Evolutionary conservation across 2,888 invertebrate genomes (phyloP), one percentile per base, ranked within the genome.

Genomic region (Drosophila tanythrix): DNA sequence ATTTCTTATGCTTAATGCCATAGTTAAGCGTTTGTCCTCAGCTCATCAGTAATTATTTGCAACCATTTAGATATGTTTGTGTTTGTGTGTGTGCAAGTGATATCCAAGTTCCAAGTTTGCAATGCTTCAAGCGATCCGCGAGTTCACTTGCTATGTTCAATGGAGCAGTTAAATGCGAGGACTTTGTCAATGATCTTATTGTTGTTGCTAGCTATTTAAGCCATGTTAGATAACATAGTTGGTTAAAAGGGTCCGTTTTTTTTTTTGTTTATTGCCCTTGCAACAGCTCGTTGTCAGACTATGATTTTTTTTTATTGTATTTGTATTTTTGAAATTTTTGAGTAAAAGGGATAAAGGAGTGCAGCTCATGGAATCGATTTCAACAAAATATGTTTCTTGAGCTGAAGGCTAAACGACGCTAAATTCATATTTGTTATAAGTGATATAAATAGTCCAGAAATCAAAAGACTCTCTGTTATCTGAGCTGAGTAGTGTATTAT

Each of bases 131-230:
- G 10, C 27, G 6, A 11, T 29, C n/a, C 11, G 29, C n/a, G n/a
- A 57, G 40, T 21, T 40, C n/a, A 56, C 56, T 40, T 29, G n/a
- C 40, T n/a, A 15, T 40, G 29, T 31, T 43, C 21, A 43, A 57
- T 57, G 43, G 31, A 31, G 57, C 57, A 43, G 31, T 43, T 57
- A 57, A 57, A 43, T 31, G 57, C 21, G 21, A 25, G 31, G 57
- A 43, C 21, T 31, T 43, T 57, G 15, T 25, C 43, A 57, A 7
- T 29, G 15, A 57, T 31, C 7, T 21, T 43, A 18, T 31, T 57
- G 21, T 31, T 57, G 40, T 43, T 57, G 40, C n/a, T 21, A n/a
- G 27, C 27, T n/a, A 11, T 38, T 55, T 27, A 55, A 55, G 25
- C 55, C 36, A n/a, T 18, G 36, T 3, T 25, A 18, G 18, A 55